Base-by-base conservation (phyloP, 2,113 vertebrate genomes). In the Oreotrochilus melanogaster region DNA sequence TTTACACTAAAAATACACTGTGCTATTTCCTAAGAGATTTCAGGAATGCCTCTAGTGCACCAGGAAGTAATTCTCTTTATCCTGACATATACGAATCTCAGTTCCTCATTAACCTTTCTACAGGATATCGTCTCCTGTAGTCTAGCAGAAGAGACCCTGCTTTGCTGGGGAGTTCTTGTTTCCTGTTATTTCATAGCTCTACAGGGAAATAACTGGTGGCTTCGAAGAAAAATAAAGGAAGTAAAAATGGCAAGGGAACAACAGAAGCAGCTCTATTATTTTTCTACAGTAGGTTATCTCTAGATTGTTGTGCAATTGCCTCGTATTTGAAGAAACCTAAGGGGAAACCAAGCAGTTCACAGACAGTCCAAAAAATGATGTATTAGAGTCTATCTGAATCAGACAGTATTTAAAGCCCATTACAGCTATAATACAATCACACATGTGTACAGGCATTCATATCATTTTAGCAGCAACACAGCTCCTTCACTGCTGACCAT, bases 181-280 rank as follows among this genome's bases (percentile, higher is more conserved):
- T 96, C 85, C 92, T 93, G 72, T 83, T 88, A 69, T 69, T 93
- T 85, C 67, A 83, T 43, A 80, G 89, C 58, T 89, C 84, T 95
- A 56, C 56, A 9, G 88, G 78, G 88, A 95, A 95, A 96, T 92
- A 95, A 93, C 45, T n/a, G 27, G n/a, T 53, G 33, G 48, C 51
- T 96, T 95, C 33, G 2, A 94, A 96, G 74, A 82, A 95, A 89
- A 96, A 88, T 70, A 85, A 82, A 89, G 87, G 86, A 95, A 92
- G 69, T 24, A 47, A 74, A 94, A 94, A 88, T 51, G 75, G 47
- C 92, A 92, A 88, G 78, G 54, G 89, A 94, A 85, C 58, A 88
- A 83, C 81, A 86, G 81, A 94, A 92, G 54, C 45, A 93, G 51
- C 78, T 96, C 82, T 93, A 60, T 88, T 93, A 62, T 66, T 79